Evolutionary conservation across 2,113 vertebrate species (phyloP).

Genomic region (Forbesichthys papilliferus): DNA sequence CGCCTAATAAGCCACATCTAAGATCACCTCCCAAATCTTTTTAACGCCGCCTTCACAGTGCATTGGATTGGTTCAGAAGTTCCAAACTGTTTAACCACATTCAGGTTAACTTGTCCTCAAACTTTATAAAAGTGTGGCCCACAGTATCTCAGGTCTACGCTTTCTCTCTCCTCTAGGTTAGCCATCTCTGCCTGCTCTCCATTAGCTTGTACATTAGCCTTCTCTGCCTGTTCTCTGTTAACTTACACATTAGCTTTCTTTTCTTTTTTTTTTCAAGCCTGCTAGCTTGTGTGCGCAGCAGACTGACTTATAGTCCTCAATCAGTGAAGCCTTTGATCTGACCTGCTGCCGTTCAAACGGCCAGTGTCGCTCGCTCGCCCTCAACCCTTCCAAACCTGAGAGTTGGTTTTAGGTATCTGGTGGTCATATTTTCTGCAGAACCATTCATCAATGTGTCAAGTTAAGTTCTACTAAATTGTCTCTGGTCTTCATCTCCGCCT

Average conservation of each 20-base stretch:
- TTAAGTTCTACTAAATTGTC: slow-evolving; percentile 38
- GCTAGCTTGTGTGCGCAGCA: neutral
- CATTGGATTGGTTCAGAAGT: too few relatives aligned
- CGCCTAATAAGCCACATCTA: too few relatives aligned
- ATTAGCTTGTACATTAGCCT: too few relatives aligned
- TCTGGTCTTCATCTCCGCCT: slow-evolving; percentile 36
- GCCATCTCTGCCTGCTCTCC: too few relatives aligned
- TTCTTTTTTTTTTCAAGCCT: neutral
- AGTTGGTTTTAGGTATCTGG: slow-evolving; percentile 28
- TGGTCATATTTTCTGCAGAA: slow-evolving; percentile 34
- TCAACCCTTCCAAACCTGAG: slow-evolving; percentile 17
- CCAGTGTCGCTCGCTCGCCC: slow-evolving; percentile 14
- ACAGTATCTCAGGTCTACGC: too few relatives aligned
- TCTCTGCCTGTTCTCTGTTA: neutral
- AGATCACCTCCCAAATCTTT: too few relatives aligned
- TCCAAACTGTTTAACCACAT: too few relatives aligned
- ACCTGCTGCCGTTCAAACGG: slow-evolving; percentile 9
- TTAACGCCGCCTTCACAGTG: too few relatives aligned
- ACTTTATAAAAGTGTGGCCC: too few relatives aligned
- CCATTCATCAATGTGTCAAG: slow-evolving; percentile 47
- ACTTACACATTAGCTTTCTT: neutral
- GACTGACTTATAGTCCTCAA: slow-evolving; percentile 14
- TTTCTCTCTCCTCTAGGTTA: too few relatives aligned
- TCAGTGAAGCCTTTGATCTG: neutral
- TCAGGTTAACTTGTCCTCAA: too few relatives aligned